Evolutionary conservation across 2,113 vertebrate genomes (phyloP).

Genomic region (Platysteira castanea): DNA sequence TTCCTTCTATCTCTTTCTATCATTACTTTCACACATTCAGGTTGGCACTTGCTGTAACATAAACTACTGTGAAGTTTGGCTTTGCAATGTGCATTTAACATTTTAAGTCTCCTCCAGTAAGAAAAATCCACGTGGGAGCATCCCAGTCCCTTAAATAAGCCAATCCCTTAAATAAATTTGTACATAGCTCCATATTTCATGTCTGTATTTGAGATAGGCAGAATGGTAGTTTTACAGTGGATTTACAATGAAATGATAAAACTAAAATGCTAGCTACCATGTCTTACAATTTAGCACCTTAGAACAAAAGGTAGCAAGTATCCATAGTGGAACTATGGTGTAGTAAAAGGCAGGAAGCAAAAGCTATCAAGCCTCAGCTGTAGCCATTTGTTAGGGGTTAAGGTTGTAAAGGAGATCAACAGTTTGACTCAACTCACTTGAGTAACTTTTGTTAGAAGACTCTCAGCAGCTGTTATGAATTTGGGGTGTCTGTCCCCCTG

Average conservation of each 20-base stretch:
- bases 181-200: not conserved
- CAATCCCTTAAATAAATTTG: conserved; percentile 44
- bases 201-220: not conserved
- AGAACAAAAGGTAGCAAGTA: not conserved
- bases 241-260: not conserved
- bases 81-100: conserved; percentile 47
- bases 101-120: conserved; percentile 20
- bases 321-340: not conserved
- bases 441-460: not conserved
- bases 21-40: conserved; percentile 36
- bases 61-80: conserved; percentile 28
- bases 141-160: conserved; percentile 8
- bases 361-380: not conserved
- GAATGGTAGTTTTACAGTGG: not conserved
- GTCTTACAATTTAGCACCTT: not conserved
- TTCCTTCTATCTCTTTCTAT: not conserved
- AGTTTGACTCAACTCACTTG: not conserved
- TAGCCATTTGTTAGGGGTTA: not conserved
- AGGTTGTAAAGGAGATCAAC: not conserved
- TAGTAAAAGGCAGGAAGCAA: not conserved
- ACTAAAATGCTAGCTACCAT: not conserved
- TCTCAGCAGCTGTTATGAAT: not conserved
- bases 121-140: conserved; percentile 8
- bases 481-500: not conserved
- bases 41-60: not conserved